These are phyloP conservation scores for Scolopax bukidnonensis DNA, from an alignment of 2,797 vertebrate species.

Conservation along the genomic window DNA sequence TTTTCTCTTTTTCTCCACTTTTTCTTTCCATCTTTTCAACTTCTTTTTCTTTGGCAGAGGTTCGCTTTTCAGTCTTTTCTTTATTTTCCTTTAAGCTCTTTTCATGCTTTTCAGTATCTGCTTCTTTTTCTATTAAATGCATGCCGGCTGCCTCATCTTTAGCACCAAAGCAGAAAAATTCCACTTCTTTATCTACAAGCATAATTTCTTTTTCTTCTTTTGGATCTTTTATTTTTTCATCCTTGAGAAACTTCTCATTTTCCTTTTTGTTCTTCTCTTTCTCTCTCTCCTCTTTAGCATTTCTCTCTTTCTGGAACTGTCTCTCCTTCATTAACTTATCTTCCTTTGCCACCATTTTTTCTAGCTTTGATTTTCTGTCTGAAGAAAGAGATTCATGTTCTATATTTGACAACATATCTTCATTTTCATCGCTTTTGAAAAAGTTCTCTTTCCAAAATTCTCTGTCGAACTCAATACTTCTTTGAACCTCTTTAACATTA, in stretches of 20 bases:
- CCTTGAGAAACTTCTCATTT: slow-evolving; percentile 84
- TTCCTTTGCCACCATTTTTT: slow-evolving; percentile 85
- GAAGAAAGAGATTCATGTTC: slow-evolving; percentile 84
- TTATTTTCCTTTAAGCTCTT: slow-evolving; percentile 81
- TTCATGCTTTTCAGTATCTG: slow-evolving; percentile 87
- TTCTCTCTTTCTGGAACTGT: slow-evolving; percentile 86
- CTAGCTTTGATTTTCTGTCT: slow-evolving; percentile 83
- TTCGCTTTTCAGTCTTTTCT: slow-evolving; percentile 90
- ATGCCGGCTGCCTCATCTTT: slow-evolving; percentile 64
- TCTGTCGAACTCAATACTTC: slow-evolving; percentile 95
- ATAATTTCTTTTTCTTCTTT: slow-evolving; percentile 86
- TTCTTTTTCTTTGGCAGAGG: slow-evolving; percentile 89
- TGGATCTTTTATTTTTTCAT: slow-evolving; percentile 87
- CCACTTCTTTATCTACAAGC: slow-evolving; percentile 81
- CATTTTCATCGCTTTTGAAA: slow-evolving; percentile 97
- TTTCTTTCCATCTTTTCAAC: slow-evolving; percentile 89
- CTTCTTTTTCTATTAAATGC: slow-evolving; percentile 73
- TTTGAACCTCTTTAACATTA: slow-evolving; percentile 87
- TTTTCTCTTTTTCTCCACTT: slow-evolving; percentile 92
- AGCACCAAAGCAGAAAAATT: slow-evolving; percentile 72
- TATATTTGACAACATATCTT: slow-evolving; percentile 82
- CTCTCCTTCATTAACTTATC: slow-evolving; percentile 89
- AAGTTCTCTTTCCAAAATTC: slow-evolving; percentile 99
- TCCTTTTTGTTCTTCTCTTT: slow-evolving; percentile 90
- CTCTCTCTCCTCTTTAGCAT: slow-evolving; percentile 88